A percentile compares a stretch with the other conserved stretches of the same genome.
Evolutionary conservation across 2,797 vertebrate species (phyloP).

Genomic region (Poeciliopsis infans): DNA sequence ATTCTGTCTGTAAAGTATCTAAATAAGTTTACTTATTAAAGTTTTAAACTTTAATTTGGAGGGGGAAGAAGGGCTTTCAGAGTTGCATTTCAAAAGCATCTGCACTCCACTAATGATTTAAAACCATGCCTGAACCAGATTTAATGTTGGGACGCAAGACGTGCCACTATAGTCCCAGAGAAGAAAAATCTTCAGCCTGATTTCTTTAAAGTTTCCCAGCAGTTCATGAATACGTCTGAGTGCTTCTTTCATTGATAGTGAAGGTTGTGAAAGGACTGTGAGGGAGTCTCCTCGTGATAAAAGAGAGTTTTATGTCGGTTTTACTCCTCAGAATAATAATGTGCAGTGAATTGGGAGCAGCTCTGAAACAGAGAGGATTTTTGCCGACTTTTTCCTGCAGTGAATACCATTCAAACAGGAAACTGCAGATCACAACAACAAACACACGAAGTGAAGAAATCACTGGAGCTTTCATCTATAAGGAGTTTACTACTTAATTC

Average conservation of each 20-base stretch:
- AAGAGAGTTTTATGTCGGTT: constrained; percentile 11
- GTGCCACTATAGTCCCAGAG: not conserved
- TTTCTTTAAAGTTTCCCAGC: constrained; percentile 32
- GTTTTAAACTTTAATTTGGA: not conserved
- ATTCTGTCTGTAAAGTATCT: not conserved
- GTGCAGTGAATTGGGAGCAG: constrained; percentile 6
- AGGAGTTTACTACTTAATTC: not conserved
- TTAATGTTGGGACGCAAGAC: constrained; percentile 7
- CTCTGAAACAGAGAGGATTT: not conserved
- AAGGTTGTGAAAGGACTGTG: constrained; percentile 19
- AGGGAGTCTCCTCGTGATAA: constrained; percentile 17
- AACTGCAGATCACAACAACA: not conserved
- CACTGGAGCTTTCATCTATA: not conserved
- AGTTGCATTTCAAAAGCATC: not conserved
- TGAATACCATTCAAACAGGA: not conserved
- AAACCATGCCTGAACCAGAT: not conserved
- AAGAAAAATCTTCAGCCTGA: constrained; percentile 17
- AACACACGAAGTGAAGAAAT: not conserved
- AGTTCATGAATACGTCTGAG: constrained; percentile 22
- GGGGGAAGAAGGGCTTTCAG: not conserved
- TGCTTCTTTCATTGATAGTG: constrained; percentile 11
- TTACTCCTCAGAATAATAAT: constrained; percentile 13
- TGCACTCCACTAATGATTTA: not conserved
- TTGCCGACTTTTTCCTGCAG: not conserved
- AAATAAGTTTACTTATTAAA: not conserved